These are phyloP conservation scores for Pocota personata DNA, from an alignment of 2,888 invertebrate species.

Conservation along the genomic window DNA sequence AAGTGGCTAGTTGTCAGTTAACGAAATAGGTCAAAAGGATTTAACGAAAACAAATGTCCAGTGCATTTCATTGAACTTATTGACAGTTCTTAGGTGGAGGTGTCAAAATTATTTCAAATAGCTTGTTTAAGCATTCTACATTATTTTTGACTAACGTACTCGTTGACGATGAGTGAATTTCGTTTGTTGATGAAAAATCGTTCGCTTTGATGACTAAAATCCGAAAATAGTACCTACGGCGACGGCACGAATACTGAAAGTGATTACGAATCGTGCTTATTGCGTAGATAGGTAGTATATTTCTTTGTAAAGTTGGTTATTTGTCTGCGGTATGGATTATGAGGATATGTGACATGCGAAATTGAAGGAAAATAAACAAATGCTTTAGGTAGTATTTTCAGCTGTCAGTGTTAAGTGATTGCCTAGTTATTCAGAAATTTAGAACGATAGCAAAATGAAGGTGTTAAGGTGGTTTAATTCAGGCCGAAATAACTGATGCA, in stretches of 20 bases:
- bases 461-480: neutral
- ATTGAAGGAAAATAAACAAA: neutral
- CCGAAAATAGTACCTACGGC: conserved; percentile 21
- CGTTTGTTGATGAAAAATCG: neutral
- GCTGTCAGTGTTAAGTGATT: neutral
- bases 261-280: neutral
- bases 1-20: conserved; percentile 15
- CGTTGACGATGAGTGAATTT: neutral
- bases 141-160: neutral
- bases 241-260: neutral
- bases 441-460: neutral
- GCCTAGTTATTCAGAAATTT: neutral
- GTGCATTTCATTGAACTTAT: conserved; percentile 8
- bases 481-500: too few species aligned
- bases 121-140: neutral
- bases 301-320: neutral
- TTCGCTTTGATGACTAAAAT: conserved; percentile 18
- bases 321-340: neutral
- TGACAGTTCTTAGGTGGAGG: conserved; percentile 40
- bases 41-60: neutral
- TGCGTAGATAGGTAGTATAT: neutral
- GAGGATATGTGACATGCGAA: neutral
- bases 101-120: conserved; percentile 32
- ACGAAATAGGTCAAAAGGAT: conserved; percentile 25
- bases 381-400: neutral